Evolutionary conservation across 2,888 invertebrate species (phyloP).

Genomic region (Coremacera marginata): DNA sequence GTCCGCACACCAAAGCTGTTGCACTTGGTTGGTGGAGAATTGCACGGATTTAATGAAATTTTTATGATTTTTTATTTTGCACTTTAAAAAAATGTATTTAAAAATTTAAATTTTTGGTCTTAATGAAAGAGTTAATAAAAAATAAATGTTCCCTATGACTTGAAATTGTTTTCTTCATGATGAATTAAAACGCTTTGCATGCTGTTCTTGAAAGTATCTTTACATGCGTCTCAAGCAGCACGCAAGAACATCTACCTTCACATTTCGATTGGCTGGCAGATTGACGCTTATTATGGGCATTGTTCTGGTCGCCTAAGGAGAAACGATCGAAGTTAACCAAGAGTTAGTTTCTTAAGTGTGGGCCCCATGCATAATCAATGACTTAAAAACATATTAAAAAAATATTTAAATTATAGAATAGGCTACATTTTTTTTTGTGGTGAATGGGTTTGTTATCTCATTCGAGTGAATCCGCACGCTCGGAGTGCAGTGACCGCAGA

Average conservation of each 20-base stretch:
- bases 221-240: neutral
- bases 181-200: neutral
- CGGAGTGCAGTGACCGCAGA: constrained; percentile 6
- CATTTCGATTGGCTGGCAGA: constrained; percentile 26
- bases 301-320: constrained; percentile 17
- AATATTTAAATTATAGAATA: neutral
- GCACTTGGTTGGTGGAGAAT: constrained; percentile 18
- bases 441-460: constrained; percentile 26
- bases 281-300: constrained; percentile 27
- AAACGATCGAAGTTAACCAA: neutral
- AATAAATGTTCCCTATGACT: neutral
- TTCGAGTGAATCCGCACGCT: neutral
- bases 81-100: neutral
- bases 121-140: too few relatives aligned
- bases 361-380: neutral
- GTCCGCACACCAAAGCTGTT: neutral
- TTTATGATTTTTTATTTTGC: neutral
- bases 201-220: neutral
- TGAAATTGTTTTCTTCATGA: too few relatives aligned
- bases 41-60: neutral
- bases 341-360: neutral
- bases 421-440: neutral
- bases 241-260: constrained; percentile 19
- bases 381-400: neutral
- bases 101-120: too few relatives aligned